A percentile compares a stretch with the other conserved stretches of the same genome.
Conservation (phyloP, 2,797 vertebrate species). For the Hydrocynus forskahlii region DNA sequence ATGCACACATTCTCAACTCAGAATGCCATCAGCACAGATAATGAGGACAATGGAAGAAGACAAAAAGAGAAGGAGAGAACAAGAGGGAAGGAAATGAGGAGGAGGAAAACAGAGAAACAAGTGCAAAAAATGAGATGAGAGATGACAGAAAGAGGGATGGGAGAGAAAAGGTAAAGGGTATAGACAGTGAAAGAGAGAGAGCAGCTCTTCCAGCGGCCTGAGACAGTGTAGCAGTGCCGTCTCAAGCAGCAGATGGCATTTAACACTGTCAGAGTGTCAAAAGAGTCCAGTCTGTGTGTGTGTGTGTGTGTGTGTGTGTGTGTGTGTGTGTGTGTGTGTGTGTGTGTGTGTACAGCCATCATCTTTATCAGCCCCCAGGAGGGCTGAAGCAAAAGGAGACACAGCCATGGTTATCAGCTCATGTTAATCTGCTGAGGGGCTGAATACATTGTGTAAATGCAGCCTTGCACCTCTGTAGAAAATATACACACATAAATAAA, state of each 20-base stretch:
- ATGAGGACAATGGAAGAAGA: background rate
- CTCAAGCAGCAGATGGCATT: background rate
- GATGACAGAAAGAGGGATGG: conserved; percentile 1
- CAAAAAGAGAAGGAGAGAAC: background rate
- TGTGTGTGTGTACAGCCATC: conserved; percentile 4
- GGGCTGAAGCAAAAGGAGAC: background rate
- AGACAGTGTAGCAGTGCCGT: background rate
- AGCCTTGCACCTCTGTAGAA: conserved; percentile 26
- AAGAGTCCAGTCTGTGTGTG: background rate
- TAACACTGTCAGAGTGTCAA: background rate
- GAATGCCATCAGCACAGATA: background rate
- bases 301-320: conserved; percentile 19
- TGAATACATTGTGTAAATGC: conserved; percentile 10
- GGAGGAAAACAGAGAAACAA: conserved; percentile 13
- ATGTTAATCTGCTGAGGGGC: background rate
- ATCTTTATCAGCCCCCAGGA: conserved; percentile 1
- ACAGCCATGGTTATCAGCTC: background rate
- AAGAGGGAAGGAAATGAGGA: conserved; percentile 1
- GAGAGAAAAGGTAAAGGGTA: background rate
- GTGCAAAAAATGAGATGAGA: conserved; percentile 10
- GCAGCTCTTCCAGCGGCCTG: background rate
- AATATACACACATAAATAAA: conserved; percentile 66
- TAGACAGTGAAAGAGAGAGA: background rate
- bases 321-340: conserved; percentile 1
- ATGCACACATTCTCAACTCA: background rate